Conservation (phyloP, 2,113 vertebrate genomes). For the Paramisgurnus dabryanus region DNA sequence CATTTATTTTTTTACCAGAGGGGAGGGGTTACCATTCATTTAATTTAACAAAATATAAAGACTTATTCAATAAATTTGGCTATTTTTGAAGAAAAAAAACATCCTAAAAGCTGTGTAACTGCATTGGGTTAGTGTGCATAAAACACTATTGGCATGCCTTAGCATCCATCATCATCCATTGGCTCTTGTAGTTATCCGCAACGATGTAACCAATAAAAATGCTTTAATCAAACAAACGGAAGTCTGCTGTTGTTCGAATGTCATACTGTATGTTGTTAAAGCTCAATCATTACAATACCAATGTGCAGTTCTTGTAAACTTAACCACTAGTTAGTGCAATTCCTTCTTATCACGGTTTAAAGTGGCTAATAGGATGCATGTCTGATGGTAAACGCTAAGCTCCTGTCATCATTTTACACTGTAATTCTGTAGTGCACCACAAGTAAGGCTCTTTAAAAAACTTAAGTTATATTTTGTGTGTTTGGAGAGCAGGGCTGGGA, state of each 20-base stretch:
- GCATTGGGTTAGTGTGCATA: too few relatives aligned
- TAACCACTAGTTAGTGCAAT: neutral
- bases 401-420: slow-evolving; percentile 11
- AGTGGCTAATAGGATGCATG: neutral
- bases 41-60: too few relatives aligned
- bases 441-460: slow-evolving; percentile 32
- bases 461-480: slow-evolving; percentile 4
- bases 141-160: neutral
- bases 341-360: neutral
- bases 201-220: slow-evolving; percentile 48
- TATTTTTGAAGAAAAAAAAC: too few relatives aligned
- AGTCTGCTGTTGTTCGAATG: neutral
- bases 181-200: slow-evolving; percentile 34
- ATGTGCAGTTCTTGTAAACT: neutral
- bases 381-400: neutral
- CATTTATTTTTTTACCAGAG: neutral
- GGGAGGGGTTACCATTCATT: too few relatives aligned
- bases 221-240: slow-evolving; percentile 37
- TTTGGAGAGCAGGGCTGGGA: neutral
- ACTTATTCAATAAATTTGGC: too few relatives aligned
- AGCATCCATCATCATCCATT: too few relatives aligned
- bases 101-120: too few relatives aligned
- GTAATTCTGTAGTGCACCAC: slow-evolving; percentile 33
- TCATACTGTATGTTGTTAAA: neutral
- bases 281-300: slow-evolving; percentile 5